Conservation (phyloP, 1,140 invertebrate genomes). For the Atta colombica region DNA sequence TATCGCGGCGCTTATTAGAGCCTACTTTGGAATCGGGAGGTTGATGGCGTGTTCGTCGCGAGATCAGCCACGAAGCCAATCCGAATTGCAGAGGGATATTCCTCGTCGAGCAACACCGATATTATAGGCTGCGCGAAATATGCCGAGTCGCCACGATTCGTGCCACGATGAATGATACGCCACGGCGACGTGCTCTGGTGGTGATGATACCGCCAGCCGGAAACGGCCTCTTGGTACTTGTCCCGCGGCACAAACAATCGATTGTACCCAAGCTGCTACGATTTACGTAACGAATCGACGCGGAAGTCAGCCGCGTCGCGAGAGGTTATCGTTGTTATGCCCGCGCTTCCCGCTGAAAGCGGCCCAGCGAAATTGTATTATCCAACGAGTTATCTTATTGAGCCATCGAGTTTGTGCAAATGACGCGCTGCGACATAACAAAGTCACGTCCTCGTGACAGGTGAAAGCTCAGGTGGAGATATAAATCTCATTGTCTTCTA, state of each 20-base stretch:
- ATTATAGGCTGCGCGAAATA: conserved; percentile 69
- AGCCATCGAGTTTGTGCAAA: conserved; percentile 54
- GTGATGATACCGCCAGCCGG: conserved; percentile 56
- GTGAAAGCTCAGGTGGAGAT: conserved; percentile 53
- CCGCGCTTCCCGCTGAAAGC: conserved; percentile 55
- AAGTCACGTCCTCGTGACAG: conserved; percentile 60
- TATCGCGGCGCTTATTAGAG: conserved; percentile 46
- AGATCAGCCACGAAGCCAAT: conserved; percentile 64
- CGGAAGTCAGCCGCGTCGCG: conserved; percentile 54
- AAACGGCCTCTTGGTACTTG: conserved; percentile 37
- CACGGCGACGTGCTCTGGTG: conserved; percentile 40
- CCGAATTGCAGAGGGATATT: conserved; percentile 49
- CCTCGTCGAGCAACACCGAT: conserved; percentile 61
- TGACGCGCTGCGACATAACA: conserved; percentile 50
- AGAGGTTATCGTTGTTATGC: conserved; percentile 43
- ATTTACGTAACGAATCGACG: conserved; percentile 66
- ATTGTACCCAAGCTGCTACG: conserved; percentile 53
- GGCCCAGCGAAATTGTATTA: conserved; percentile 57
- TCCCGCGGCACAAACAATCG: conserved; percentile 60
- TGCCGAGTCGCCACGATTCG: conserved; percentile 56
- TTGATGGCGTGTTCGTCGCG: conserved; percentile 43
- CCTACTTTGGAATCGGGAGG: conserved; percentile 55
- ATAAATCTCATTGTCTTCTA: conserved; percentile 43
- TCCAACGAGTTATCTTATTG: conserved; percentile 62
- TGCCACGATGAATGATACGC: conserved; percentile 62